Percentiles rank a stretch among this genome's conserved stretches.
Evolutionary conservation across 1,140 invertebrate genomes (phyloP).

Genomic region (Drosophila santomea): DNA sequence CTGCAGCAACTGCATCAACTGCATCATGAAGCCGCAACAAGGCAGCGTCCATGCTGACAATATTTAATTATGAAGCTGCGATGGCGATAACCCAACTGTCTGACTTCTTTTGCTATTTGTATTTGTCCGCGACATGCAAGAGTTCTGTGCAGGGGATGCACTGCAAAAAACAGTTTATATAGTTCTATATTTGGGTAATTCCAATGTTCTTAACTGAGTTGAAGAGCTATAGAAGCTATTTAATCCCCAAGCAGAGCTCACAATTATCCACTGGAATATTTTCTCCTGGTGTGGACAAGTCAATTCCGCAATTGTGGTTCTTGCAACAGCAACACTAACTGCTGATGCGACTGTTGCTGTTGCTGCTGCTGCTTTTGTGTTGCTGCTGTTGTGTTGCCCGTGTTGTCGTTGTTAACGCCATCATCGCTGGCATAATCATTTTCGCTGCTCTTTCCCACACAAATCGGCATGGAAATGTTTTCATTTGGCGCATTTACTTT

Average conservation of each 20-base stretch:
- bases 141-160: slow-evolving; percentile 28
- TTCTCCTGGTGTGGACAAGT: slow-evolving; percentile 33
- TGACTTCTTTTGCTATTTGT: slow-evolving; percentile 8
- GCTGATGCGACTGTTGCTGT: slow-evolving; percentile 17
- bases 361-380: background rate
- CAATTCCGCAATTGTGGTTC: slow-evolving; percentile 51
- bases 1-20: slow-evolving; percentile 9
- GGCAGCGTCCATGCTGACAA: slow-evolving; percentile 60
- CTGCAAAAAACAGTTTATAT: no score
- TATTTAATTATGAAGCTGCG: slow-evolving; percentile 73
- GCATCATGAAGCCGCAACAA: slow-evolving; percentile 10
- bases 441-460: slow-evolving; percentile 77
- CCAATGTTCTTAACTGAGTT: no score
- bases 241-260: no score
- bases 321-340: slow-evolving; percentile 30
- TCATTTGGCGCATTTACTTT: slow-evolving; percentile 64
- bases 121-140: background rate
- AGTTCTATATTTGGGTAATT: no score
- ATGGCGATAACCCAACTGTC: slow-evolving; percentile 53
- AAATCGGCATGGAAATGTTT: slow-evolving; percentile 54
- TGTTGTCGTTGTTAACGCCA: slow-evolving; percentile 37
- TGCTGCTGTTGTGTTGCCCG: background rate
- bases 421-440: slow-evolving; percentile 71
- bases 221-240: no score
- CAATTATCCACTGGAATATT: background rate